Percentiles rank a stretch among this genome's conserved stretches.
Conservation (phyloP, 2,797 vertebrate species). For the Eupleurogrammus muticus region DNA sequence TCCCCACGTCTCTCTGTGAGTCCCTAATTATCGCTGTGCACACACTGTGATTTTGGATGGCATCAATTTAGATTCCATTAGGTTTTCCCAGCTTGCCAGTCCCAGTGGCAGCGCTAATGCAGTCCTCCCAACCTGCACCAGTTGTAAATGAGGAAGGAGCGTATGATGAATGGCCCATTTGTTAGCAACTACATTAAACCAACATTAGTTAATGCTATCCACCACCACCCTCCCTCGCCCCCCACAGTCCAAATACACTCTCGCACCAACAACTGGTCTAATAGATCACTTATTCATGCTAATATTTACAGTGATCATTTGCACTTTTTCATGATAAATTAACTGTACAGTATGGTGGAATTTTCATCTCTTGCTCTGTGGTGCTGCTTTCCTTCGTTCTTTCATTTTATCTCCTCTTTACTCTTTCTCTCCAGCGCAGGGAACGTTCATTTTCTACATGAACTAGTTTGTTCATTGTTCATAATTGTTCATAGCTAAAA, state of each 20-base stretch:
- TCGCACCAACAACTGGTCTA: slow-evolving; percentile 21
- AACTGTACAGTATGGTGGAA: neutral
- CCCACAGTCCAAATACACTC: slow-evolving; percentile 25
- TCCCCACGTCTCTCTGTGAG: slow-evolving; percentile 34
- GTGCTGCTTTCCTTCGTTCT: slow-evolving; percentile 4
- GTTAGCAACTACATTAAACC: slow-evolving; percentile 70
- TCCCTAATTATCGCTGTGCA: slow-evolving; percentile 61
- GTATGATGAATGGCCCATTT: slow-evolving; percentile 74
- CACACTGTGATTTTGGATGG: slow-evolving; percentile 64
- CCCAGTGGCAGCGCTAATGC: slow-evolving; percentile 65
- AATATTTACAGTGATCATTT: slow-evolving; percentile 19
- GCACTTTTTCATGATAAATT: slow-evolving; percentile 50
- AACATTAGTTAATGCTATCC: slow-evolving; percentile 55
- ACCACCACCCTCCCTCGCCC: neutral
- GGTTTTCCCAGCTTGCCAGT: slow-evolving; percentile 48
- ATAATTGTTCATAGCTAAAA: no score
- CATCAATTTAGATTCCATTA: slow-evolving; percentile 75
- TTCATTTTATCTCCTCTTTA: slow-evolving; percentile 1
- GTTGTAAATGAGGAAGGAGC: slow-evolving; percentile 61
- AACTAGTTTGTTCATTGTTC: no score
- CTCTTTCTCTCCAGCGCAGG: no score
- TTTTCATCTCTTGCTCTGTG: slow-evolving; percentile 1
- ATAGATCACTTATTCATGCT: slow-evolving; percentile 48
- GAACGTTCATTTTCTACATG: no score
- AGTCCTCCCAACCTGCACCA: slow-evolving; percentile 54